Conservation (phyloP, 2,113 vertebrate genomes). For the Petroica traversi region DNA sequence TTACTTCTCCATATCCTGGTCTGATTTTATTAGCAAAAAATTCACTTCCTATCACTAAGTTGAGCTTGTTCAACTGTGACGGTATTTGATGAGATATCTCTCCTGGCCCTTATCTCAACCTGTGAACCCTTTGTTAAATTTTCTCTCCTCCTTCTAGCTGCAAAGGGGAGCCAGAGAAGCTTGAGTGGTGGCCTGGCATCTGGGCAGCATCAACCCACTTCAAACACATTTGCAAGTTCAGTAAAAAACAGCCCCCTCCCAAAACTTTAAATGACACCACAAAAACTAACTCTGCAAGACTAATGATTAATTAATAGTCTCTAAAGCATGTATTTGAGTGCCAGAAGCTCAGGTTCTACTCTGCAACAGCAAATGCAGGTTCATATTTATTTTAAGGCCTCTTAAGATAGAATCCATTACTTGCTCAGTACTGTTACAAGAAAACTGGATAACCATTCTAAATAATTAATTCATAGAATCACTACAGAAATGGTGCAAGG, state of each 20-base stretch:
- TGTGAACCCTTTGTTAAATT: background rate
- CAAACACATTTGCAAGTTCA: background rate
- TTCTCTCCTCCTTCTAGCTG: background rate
- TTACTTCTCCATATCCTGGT: no score
- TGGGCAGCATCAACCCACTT: background rate
- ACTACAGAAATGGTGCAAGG: background rate
- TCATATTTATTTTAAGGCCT: background rate
- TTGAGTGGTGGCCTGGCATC: background rate
- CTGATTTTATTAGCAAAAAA: background rate
- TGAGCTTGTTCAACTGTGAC: fast-evolving
- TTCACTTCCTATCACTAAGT: background rate
- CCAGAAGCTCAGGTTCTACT: background rate
- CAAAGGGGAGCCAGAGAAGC: background rate
- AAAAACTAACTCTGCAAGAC: background rate
- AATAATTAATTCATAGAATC: background rate
- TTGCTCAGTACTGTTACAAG: background rate
- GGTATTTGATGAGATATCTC: background rate
- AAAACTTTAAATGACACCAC: background rate
- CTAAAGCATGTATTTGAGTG: background rate
- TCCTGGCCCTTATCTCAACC: background rate
- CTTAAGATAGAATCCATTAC: background rate
- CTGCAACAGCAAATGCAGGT: background rate
- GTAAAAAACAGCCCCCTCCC: no score
- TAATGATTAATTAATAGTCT: background rate
- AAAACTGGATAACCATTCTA: background rate